A percentile compares a stretch with the other conserved stretches of the same genome.
phyloP scores from a whole-genome alignment of 2,797 vertebrate genomes.

The Tenualosa thibaudeaui region DNA sequence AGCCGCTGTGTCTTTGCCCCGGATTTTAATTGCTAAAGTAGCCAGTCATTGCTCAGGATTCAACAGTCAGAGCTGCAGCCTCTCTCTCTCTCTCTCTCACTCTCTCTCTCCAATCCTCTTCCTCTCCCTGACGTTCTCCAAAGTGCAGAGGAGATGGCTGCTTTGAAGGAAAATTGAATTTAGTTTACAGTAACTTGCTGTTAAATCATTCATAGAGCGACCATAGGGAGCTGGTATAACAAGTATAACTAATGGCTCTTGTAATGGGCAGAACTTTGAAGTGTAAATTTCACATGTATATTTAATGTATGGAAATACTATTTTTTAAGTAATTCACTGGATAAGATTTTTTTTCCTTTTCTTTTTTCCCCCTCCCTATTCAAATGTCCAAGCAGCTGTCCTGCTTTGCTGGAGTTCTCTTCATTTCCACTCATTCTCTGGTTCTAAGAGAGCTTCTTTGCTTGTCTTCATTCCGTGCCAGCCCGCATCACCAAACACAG shows the following conservation, averaged over 20 bases:
- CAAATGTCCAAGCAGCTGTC: slow-evolving; percentile 47
- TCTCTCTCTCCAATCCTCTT: slow-evolving; percentile 37
- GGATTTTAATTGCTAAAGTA: slow-evolving; percentile 99
- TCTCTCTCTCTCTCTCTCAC: slow-evolving; percentile 52
- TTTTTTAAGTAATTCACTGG: slow-evolving; percentile 68
- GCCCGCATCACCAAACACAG: slow-evolving; percentile 25
- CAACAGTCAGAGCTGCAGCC: slow-evolving; percentile 84
- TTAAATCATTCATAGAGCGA: slow-evolving; percentile 96
- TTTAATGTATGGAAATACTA: slow-evolving; percentile 90
- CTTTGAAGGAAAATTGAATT: slow-evolving; percentile 85
- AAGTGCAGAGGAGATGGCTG: slow-evolving; percentile 83
- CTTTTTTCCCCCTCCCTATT: slow-evolving; percentile 32
- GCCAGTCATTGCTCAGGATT: slow-evolving; percentile 99
- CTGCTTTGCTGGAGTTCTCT: slow-evolving; percentile 30
- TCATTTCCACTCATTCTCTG: slow-evolving; percentile 39
- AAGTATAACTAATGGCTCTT: slow-evolving; percentile 89
- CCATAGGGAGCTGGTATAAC: slow-evolving; percentile 82
- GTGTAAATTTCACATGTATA: slow-evolving; percentile 96
- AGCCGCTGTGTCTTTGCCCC: slow-evolving; percentile 98
- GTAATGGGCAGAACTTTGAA: slow-evolving; percentile 95
- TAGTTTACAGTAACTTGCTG: slow-evolving; percentile 87
- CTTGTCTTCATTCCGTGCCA: background rate
- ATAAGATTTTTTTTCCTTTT: slow-evolving; percentile 59
- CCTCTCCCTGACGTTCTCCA: slow-evolving; percentile 60
- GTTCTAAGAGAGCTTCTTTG: slow-evolving; percentile 32